Evolutionary conservation across 23 tunicate species (phyloP).

Genomic region (Botrylloides violaceus): DNA sequence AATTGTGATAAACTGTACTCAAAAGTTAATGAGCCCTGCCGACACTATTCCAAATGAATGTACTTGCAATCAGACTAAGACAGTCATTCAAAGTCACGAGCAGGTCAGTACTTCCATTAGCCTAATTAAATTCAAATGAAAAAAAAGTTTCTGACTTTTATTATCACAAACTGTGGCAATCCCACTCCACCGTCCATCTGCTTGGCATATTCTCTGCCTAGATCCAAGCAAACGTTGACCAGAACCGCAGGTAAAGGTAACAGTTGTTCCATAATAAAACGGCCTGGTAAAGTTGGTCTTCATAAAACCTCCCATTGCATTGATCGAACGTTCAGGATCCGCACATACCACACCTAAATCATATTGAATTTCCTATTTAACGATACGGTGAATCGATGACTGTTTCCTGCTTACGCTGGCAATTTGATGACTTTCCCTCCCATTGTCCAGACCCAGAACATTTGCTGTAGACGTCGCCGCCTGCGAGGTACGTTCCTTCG

Average conservation of each 20-base stretch:
- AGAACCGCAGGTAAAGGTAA: constrained; percentile 29
- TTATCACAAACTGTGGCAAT: constrained; percentile 32
- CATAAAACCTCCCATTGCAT: constrained; percentile 26
- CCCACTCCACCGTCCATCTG: constrained; percentile 57
- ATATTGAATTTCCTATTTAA: neutral
- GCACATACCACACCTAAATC: constrained; percentile 37
- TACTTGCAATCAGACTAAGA: too few species aligned
- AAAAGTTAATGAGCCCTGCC: too few species aligned
- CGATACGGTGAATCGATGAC: neutral
- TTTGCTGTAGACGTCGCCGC: constrained; percentile 24
- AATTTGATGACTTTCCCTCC: constrained; percentile 19
- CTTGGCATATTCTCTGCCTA: constrained; percentile 27
- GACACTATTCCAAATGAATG: too few species aligned
- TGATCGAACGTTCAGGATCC: constrained; percentile 27
- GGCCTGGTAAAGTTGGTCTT: constrained; percentile 17
- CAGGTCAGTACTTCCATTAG: too few species aligned
- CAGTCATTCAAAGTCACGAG: too few species aligned
- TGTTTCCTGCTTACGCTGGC: constrained; percentile 27
- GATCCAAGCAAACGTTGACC: constrained; percentile 35
- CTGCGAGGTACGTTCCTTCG: constrained; percentile 28
- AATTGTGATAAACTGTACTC: neutral
- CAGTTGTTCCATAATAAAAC: constrained; percentile 22
- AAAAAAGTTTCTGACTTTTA: constrained; percentile 14
- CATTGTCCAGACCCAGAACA: constrained; percentile 55
- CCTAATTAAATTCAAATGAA: too few species aligned